Conservation (phyloP, 2,888 invertebrate genomes). For the Ryuthela nishihirai region DNA sequence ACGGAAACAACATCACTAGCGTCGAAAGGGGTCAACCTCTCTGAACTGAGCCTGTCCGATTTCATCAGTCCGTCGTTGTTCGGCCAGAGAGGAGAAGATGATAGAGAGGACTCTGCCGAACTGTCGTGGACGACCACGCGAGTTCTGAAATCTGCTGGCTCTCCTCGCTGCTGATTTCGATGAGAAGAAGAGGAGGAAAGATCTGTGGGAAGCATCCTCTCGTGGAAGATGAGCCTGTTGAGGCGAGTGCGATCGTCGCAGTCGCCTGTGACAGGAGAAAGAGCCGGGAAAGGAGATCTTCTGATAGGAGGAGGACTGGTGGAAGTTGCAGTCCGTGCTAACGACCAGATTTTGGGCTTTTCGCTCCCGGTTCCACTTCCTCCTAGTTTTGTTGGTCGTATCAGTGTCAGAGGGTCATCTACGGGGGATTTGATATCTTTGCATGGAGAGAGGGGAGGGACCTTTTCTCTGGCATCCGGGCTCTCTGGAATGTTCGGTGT, state of each 20-base stretch:
- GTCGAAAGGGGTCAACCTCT: conserved; percentile 15
- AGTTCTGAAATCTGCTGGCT: neutral
- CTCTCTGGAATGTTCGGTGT: no score
- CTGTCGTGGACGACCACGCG: conserved; percentile 14
- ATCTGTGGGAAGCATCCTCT: neutral
- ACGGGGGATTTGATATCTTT: no score
- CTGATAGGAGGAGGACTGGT: conserved; percentile 76
- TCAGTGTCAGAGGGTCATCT: no score
- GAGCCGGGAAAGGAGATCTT: conserved; percentile 4
- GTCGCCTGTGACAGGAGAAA: conserved; percentile 4
- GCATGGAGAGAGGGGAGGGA: no score
- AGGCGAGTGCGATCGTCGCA: conserved; percentile 2
- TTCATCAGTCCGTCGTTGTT: conserved; percentile 4
- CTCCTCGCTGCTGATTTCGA: no score
- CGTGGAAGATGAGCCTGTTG: conserved; percentile 6
- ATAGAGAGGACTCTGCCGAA: conserved; percentile 28
- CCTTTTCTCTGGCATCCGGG: no score
- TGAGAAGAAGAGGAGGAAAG: neutral
- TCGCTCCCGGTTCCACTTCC: neutral
- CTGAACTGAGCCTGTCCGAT: conserved; percentile 9
- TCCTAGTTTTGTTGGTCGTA: no score
- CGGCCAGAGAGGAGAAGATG: conserved; percentile 28
- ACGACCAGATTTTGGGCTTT: conserved; percentile 84
- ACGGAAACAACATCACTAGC: conserved; percentile 18
- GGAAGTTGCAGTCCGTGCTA: conserved; percentile 89